Evolutionary conservation across 1,140 invertebrate genomes (phyloP).

Genomic region (Bombus vancouverensis): DNA sequence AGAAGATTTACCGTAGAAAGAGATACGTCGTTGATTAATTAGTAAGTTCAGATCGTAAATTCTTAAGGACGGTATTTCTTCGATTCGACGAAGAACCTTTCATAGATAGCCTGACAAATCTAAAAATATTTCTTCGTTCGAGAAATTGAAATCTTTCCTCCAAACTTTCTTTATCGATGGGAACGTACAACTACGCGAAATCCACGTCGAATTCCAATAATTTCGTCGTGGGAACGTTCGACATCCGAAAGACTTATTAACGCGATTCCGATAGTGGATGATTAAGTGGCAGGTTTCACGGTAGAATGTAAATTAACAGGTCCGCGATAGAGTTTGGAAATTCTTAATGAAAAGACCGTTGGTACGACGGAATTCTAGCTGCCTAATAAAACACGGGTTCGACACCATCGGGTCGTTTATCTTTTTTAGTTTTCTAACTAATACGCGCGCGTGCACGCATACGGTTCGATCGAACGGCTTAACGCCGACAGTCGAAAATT

Average conservation of each 20-base stretch:
- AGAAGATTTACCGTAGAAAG: no score
- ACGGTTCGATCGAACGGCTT: slow-evolving; percentile 2
- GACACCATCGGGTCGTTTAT: slow-evolving; percentile 27
- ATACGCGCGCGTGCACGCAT: background rate
- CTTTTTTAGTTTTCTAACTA: slow-evolving; percentile 18
- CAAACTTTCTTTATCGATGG: background rate
- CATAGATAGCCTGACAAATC: background rate
- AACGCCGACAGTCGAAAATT: background rate
- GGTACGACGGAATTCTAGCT: slow-evolving; percentile 8
- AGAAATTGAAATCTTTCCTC: background rate
- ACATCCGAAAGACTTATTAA: slow-evolving; percentile 18
- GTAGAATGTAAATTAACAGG: slow-evolving; percentile 45
- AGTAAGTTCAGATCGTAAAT: background rate
- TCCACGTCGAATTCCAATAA: slow-evolving; percentile 26
- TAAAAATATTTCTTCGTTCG: background rate
- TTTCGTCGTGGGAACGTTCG: background rate
- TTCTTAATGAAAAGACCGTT: slow-evolving; percentile 52
- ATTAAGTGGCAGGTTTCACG: slow-evolving; percentile 16
- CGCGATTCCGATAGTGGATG: background rate
- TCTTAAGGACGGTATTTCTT: background rate
- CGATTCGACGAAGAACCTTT: background rate
- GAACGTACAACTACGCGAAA: background rate
- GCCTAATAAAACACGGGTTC: slow-evolving; percentile 40
- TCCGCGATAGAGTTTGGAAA: slow-evolving; percentile 23
- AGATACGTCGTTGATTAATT: no score